These are phyloP conservation scores for Etia nguti DNA, from an alignment of 2,113 vertebrate species.

Conservation along the genomic window DNA sequence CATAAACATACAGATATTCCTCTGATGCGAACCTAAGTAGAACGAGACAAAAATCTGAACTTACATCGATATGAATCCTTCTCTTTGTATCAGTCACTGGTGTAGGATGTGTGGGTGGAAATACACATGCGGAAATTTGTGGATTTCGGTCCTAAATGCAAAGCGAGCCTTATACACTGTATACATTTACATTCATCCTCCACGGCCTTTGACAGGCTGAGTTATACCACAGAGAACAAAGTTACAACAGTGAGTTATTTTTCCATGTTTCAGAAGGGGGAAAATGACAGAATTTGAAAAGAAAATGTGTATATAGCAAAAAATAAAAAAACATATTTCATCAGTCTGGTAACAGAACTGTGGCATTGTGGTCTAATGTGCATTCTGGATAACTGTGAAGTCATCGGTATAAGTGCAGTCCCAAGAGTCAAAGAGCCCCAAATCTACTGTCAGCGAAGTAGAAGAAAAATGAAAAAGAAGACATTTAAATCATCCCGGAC, in stretches of 20 bases:
- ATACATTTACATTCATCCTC: not conserved
- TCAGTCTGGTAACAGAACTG: not conserved
- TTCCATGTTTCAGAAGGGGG: not conserved
- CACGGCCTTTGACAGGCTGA: not conserved
- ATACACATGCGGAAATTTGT: not conserved
- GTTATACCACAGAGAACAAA: not conserved
- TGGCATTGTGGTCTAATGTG: not conserved
- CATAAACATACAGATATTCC: not conserved
- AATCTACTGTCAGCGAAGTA: not conserved
- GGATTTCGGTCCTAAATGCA: not conserved
- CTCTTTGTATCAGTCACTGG: constrained; percentile 7
- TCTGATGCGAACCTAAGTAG: not conserved
- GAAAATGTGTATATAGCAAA: not conserved
- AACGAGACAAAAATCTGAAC: not conserved
- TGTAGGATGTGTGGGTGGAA: not conserved
- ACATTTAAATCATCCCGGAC: not conserved
- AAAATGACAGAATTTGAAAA: not conserved
- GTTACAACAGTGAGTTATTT: not conserved
- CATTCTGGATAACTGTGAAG: not conserved
- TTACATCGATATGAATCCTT: not conserved
- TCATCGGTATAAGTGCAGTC: not conserved
- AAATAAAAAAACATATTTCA: not conserved
- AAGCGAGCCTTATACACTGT: not conserved
- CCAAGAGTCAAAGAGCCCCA: not conserved
- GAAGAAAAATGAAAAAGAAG: not conserved